Base-by-base conservation (phyloP, 2,797 vertebrate species). In the Gobionotothen gibberifrons region DNA sequence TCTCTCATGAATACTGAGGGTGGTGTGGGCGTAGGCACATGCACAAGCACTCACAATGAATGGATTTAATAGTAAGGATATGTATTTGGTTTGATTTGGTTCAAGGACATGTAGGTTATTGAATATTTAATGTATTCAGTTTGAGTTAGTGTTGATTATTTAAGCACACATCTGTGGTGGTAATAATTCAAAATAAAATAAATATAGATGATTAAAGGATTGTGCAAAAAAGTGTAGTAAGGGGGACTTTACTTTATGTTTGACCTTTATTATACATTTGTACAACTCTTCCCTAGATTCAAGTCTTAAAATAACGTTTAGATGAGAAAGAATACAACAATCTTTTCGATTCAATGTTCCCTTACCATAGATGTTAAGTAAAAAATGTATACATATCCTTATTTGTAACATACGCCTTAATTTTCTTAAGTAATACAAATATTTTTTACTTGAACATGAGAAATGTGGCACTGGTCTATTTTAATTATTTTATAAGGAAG, bases 111-210 rank as follows among this genome's bases (percentile, higher is more conserved):
- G 63, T 68, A 52, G 17, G 43, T 47, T 58, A 13, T 65, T 64
- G 17, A 47, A 68, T 67, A 56, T 55, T 66, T 69, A 7, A 76
- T 79, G 52, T 52, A 39, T 75, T 69, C 36, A 19, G 13, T 76
- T 67, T 64, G 56, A 64, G 59, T n/a, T 26, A 9, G 19, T 40
- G 53, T 56, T 46, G 40, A 70, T 70, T 70, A 66, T 70, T 56
- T 32, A 61, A 29, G 3, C 6, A 9, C 52, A 53, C 17, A 19
- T 69, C 65, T 44, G 36, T 52, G 40, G 52, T 49, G n/a, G 26
- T 61, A 3, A 66, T 22, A 51, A 47, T 15, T 53, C n/a, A 44
- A 1, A 8, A 5, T 26, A 44, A 36, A 36, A 36, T 9, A 36
- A 36, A 36, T 71, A 48, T 17, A n/a, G 47, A 22, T 63, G 54